phyloP scores from a whole-genome alignment of 2,113 vertebrate species.

The Rhineura floridana region DNA sequence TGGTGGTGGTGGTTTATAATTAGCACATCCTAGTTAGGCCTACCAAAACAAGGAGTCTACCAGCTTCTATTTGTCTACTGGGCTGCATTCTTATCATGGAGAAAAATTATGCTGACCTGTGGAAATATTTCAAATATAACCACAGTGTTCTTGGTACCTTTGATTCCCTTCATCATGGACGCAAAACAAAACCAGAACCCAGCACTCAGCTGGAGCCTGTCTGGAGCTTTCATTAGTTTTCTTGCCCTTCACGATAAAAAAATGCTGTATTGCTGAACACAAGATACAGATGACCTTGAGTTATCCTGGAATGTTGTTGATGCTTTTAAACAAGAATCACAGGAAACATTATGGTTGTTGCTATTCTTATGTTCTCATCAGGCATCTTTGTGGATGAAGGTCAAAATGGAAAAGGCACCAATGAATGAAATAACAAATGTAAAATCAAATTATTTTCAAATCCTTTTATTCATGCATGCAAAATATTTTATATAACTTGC shows the following conservation, averaged over 20 bases:
- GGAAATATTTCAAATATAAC: conserved; percentile 24
- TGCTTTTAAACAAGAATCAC: conserved; percentile 64
- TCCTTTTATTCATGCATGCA: conserved; percentile 46
- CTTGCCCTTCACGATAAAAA: conserved; percentile 40
- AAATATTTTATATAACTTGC: conserved; percentile 50
- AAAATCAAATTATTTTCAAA: conserved; percentile 54
- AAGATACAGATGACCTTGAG: conserved; percentile 61
- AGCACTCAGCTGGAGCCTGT: conserved; percentile 38
- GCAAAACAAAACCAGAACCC: conserved; percentile 40
- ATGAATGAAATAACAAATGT: conserved; percentile 53
- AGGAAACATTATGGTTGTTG: conserved; percentile 59
- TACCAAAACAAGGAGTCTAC: conserved; percentile 12
- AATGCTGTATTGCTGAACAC: conserved; percentile 38
- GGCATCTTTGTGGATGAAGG: conserved; percentile 49
- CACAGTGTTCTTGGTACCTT: conserved; percentile 41
- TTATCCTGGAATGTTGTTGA: conserved; percentile 48
- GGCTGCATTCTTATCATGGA: not conserved
- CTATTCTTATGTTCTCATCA: conserved; percentile 61
- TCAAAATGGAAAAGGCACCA: conserved; percentile 53
- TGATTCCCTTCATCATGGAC: conserved; percentile 39
- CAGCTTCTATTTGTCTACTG: not conserved
- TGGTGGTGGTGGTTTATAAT: not conserved
- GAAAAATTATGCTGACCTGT: conserved; percentile 15
- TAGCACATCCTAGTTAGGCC: not conserved
- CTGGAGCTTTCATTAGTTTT: conserved; percentile 42